A percentile compares a stretch with the other conserved stretches of the same genome.
Conservation (phyloP, 2,888 invertebrate genomes). For the Mellilla xanthometata region DNA sequence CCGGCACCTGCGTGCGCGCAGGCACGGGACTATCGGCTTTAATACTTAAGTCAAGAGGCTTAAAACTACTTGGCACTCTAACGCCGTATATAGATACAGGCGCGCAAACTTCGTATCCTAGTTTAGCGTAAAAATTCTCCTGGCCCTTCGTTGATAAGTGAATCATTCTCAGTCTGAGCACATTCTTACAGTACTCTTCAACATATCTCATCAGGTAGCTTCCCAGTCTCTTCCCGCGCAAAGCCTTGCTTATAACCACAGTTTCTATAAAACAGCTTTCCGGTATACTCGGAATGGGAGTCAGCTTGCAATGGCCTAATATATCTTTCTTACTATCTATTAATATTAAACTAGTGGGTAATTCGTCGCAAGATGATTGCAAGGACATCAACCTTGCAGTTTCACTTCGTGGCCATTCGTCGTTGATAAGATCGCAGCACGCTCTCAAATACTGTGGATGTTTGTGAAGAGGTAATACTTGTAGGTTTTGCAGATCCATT, state of each 20-base stretch:
- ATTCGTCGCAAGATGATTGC: conserved; percentile 86
- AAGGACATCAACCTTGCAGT: conserved; percentile 90
- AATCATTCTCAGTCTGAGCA: conserved; percentile 84
- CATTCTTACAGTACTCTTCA: conserved; percentile 87
- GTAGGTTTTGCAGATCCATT: conserved; percentile 57
- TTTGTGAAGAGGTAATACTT: conserved; percentile 87
- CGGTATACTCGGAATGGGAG: conserved; percentile 86
- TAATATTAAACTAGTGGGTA: conserved; percentile 88
- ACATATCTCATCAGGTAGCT: conserved; percentile 88
- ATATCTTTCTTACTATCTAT: conserved; percentile 80
- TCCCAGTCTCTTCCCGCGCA: conserved; percentile 90
- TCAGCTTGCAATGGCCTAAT: conserved; percentile 91
- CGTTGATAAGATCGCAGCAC: conserved; percentile 90
- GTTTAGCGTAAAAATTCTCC: conserved; percentile 88
- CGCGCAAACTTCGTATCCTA: conserved; percentile 87
- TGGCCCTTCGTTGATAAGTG: conserved; percentile 89
- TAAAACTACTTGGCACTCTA: conserved; percentile 39
- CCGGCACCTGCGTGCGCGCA: conserved; percentile 27
- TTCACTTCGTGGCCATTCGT: conserved; percentile 94
- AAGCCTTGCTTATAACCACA: conserved; percentile 88
- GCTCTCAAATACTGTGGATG: conserved; percentile 86
- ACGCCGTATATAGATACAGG: conserved; percentile 87
- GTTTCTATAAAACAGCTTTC: conserved; percentile 91
- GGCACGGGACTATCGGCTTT: conserved; percentile 43
- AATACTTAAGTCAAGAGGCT: conserved; percentile 30